Base-by-base conservation (phyloP, 2,888 invertebrate species). In the Aricia artaxerxes region DNA sequence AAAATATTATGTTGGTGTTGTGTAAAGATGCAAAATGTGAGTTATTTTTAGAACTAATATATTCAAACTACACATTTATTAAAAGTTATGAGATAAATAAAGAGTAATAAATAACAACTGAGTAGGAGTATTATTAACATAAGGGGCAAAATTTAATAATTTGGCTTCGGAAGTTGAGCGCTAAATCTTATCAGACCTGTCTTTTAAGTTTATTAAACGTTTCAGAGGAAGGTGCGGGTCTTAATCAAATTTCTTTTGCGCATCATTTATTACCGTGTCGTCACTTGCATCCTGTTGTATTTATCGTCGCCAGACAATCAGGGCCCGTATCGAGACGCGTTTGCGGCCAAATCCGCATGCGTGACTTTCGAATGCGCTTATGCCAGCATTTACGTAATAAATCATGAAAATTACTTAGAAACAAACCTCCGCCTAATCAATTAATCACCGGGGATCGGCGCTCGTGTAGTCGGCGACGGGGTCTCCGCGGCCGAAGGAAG, bases 321-420 rank as follows among this genome's bases (percentile, higher is more conserved):
- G 78, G 79, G 77, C 64, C 80, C 82, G 80, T 82, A 82, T 83
- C 73, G 78, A 79, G 81, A 82, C 79, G 79, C 57, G 72, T 75
- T 81, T 78, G 73, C 79, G 79, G 77, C 69, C 61, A 83, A 80
- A 82, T 81, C 81, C 80, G 82, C 82, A 82, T 80, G 80, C 81
- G 78, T 82, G 82, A 81, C 78, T 81, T 82, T 81, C 79, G 79
- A 60, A 79, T 80, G 80, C 78, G 79, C 79, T 82, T 75, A 78
- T 80, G 81, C 82, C 82, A 82, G 82, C 85, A 84, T 83, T 81
- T 85, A 80, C 83, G 86, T 85, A 85, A 91, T 92, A 89, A 92
- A 91, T 92, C 92, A 93, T 90, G 89, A 88, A 91, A 92, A 93
- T 93, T 89, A 90, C 88, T 87, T 85, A 86, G 86, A 87, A 89